Conservation (phyloP, 2,113 vertebrate genomes). For the Mirza zaza region DNA sequence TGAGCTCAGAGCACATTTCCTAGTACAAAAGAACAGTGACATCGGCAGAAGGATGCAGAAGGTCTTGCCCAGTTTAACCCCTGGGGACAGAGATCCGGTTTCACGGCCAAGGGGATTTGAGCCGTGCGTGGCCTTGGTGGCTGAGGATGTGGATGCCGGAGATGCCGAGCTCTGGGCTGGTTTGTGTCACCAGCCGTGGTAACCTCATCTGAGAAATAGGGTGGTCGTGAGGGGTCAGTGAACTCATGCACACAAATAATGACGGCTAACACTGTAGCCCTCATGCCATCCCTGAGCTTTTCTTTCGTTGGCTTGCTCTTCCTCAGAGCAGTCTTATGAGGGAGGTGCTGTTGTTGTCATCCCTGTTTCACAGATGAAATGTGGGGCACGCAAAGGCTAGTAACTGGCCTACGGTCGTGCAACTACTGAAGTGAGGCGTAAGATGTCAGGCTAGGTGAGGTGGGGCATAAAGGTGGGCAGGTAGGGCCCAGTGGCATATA, state of each 20-base stretch:
- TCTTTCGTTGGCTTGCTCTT: neutral
- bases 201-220: neutral
- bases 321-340: neutral
- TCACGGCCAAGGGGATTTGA: neutral
- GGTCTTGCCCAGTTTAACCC: neutral
- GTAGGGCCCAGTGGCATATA: neutral
- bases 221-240: neutral
- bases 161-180: neutral
- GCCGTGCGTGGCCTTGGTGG: neutral
- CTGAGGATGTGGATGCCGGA: neutral
- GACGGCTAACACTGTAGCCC: neutral
- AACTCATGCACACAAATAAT: fast-evolving
- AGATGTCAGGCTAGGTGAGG: neutral
- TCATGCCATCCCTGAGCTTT: fast-evolving
- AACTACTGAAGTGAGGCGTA: neutral
- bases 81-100: neutral
- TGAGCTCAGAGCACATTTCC: neutral
- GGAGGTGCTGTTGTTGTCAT: neutral
- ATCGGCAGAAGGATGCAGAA: neutral
- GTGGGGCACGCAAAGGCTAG: neutral
- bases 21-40: neutral
- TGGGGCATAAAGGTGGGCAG: neutral
- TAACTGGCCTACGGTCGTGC: neutral
- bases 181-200: neutral
- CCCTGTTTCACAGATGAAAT: neutral